These are phyloP conservation scores for Emydocephalus ijimae DNA, from an alignment of 2,113 vertebrate species.

Conservation along the genomic window DNA sequence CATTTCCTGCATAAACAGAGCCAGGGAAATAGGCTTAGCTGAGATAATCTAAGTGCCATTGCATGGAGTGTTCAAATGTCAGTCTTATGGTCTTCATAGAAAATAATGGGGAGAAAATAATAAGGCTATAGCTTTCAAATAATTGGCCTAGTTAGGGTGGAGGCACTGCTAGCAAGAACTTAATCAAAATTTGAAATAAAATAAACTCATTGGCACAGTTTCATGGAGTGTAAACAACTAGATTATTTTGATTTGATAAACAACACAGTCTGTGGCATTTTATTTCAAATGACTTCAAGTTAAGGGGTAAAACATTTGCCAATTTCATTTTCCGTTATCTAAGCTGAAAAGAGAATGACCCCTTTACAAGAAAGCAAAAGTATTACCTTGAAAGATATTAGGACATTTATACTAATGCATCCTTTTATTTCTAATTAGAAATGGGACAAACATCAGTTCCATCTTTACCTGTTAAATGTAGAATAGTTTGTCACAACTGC, in stretches of 20 bases:
- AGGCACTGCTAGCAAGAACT: slow-evolving; percentile 49
- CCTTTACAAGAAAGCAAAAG: background rate
- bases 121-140: slow-evolving; percentile 48
- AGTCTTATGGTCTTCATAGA: slow-evolving; percentile 41
- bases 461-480: background rate
- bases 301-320: slow-evolving; percentile 41
- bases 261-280: slow-evolving; percentile 41
- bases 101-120: slow-evolving; percentile 54
- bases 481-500: background rate
- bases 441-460: background rate
- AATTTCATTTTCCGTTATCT: slow-evolving; percentile 37
- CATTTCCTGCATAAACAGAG: slow-evolving; percentile 38
- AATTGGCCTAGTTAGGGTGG: slow-evolving; percentile 52
- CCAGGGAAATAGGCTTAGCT: slow-evolving; percentile 9
- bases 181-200: slow-evolving; percentile 61
- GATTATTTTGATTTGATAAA: slow-evolving; percentile 55
- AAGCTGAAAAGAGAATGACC: slow-evolving; percentile 18
- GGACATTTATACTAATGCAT: slow-evolving; percentile 19
- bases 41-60: slow-evolving; percentile 25
- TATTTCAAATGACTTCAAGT: slow-evolving; percentile 21
- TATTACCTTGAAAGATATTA: slow-evolving; percentile 7
- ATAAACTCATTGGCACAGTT: slow-evolving; percentile 41
- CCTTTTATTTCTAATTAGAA: background rate
- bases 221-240: slow-evolving; percentile 57
- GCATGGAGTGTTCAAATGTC: slow-evolving; percentile 27